A percentile compares a stretch with the other conserved stretches of the same genome.
Conservation (phyloP, 2,888 invertebrate genomes). For the Ophion costatus region DNA sequence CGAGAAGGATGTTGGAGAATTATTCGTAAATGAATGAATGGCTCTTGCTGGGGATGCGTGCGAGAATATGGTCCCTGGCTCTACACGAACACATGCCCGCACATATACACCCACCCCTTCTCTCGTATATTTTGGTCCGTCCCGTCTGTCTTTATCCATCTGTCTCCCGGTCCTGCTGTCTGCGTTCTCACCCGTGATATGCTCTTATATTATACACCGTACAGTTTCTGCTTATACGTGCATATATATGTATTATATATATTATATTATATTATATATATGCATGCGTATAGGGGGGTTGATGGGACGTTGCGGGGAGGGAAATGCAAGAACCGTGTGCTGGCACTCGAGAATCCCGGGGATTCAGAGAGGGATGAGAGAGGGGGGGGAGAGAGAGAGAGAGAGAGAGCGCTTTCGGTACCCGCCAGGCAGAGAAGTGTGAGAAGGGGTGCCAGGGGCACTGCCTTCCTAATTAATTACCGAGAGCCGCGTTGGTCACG, state of each 20-base stretch:
- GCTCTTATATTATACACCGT: slow-evolving; percentile 57
- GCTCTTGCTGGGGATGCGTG: slow-evolving; percentile 44
- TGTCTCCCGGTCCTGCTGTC: slow-evolving; percentile 58
- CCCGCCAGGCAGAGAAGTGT: not conserved
- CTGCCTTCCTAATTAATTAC: slow-evolving; percentile 64
- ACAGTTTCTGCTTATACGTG: slow-evolving; percentile 46
- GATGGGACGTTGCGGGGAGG: slow-evolving; percentile 14
- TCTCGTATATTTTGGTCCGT: slow-evolving; percentile 27
- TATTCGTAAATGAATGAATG: slow-evolving; percentile 61
- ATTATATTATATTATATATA: not conserved
- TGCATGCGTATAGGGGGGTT: slow-evolving; percentile 3
- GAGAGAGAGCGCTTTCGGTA: not conserved
- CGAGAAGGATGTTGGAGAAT: slow-evolving; percentile 34
- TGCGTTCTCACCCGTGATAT: slow-evolving; percentile 43
- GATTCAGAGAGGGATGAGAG: slow-evolving; percentile 48
- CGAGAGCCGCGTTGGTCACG: slow-evolving; percentile 64
- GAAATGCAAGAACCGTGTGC: slow-evolving; percentile 63
- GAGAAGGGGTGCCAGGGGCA: slow-evolving; percentile 4
- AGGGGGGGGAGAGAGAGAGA: not conserved
- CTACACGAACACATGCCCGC: slow-evolving; percentile 2
- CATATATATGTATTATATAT: not conserved
- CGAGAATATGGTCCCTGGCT: slow-evolving; percentile 31
- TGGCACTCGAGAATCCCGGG: slow-evolving; percentile 59
- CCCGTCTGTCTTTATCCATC: slow-evolving; percentile 63
- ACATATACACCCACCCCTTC: not conserved